Evolutionary conservation across 2,797 vertebrate genomes (phyloP), one percentile per base, ranked within the genome.

Genomic region (Trachurus trachurus): DNA sequence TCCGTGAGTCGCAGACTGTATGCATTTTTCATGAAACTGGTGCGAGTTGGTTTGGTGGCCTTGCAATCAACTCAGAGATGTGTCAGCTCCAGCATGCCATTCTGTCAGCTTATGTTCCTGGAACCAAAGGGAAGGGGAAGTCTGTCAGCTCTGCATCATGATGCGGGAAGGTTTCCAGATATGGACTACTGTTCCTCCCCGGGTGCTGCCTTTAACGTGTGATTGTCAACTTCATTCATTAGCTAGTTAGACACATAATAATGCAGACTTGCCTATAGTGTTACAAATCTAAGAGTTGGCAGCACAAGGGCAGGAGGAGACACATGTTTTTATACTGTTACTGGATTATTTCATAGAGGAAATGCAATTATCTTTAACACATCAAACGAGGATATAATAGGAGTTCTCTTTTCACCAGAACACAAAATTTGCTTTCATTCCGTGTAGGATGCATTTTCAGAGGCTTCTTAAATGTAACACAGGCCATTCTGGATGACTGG

Each of bases 151-250:
- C 61, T 34, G 42, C 37, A 71, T 74, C 29, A 62, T 68, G 31
- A 34, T 34, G 63, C 74, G 53, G 44, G 16, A 76, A 7, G 17
- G 29, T 47, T 66, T 69, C 66, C 76, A 74, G 50, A 53, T 70
- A 66, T 4, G 10, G 53, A 66, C 53, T 2, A 3, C 44, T 67
- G 21, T 31, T 60, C 52, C 17, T 67, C 57, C 74, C 22, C 40
- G 29, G 63, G 42, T 73, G 52, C 31, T 54, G 63, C 63, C 53
- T 74, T 66, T 9, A 62, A 70, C 74, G 44, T 56, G n/a, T 68
- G 42, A 78, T 54, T 80, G 29, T 72, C 61, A 17, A 66, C 17
- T 45, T 53, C 15, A 53, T 76, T 80, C 44, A 73, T 65, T 67
- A 58, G 47, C 29, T 49, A 45, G 44, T 74, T 57, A 50, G 39